These are phyloP conservation scores for Altica lythri DNA, from an alignment of 2,888 invertebrate species.

Conservation along the genomic window DNA sequence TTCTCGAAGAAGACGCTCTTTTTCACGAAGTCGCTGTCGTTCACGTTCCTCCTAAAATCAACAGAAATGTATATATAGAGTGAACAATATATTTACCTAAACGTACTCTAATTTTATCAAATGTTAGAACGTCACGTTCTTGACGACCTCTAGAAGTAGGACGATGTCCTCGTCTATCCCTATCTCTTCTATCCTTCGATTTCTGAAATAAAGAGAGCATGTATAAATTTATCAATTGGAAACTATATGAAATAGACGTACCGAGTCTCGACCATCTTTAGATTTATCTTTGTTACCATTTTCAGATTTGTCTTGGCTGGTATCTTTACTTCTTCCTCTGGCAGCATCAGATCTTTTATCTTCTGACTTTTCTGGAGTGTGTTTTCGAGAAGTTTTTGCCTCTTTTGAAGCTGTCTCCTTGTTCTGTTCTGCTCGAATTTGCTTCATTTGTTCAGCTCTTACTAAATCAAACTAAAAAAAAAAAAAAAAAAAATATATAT, in stretches of 20 bases:
- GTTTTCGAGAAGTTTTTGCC: conserved; percentile 15
- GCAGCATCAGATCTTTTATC: conserved; percentile 16
- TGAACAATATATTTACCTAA: conserved; percentile 4
- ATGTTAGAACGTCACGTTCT: conserved; percentile 69
- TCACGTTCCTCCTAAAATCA: conserved; percentile 71
- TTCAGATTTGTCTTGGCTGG: conserved; percentile 37
- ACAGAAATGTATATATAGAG: background rate
- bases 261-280: too few species aligned
- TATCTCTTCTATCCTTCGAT: conserved; percentile 32
- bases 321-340: conserved; percentile 22
- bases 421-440: conserved; percentile 39
- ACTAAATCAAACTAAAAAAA: conserved; percentile 46
- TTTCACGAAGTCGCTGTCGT: conserved; percentile 73
- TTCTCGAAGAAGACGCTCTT: conserved; percentile 77
- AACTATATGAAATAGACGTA: too few species aligned
- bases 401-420: conserved; percentile 17
- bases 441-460: conserved; percentile 53
- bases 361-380: conserved; percentile 9
- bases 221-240: too few species aligned
- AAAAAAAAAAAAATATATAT: background rate
- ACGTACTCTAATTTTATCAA: conserved; percentile 77
- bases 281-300: conserved; percentile 32
- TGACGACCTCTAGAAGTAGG: conserved; percentile 34
- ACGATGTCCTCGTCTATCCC: conserved; percentile 26
- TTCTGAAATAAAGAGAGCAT: conserved; percentile 27